Evolutionary conservation across 1,140 invertebrate species (phyloP), one percentile per base, ranked within the genome.

Genomic region (Hirudo medicinalis): DNA sequence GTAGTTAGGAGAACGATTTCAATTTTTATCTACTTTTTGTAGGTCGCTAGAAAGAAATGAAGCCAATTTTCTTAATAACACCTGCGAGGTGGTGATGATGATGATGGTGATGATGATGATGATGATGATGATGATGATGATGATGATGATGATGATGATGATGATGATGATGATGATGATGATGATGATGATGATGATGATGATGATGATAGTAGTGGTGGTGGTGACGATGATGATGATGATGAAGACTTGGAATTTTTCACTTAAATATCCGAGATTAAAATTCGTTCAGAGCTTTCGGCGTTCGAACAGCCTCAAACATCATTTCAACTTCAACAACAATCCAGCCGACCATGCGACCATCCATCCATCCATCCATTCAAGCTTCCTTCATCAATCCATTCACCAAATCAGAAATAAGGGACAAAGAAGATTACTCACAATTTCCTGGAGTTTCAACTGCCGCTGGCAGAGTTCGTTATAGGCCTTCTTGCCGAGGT

Each of bases 391-490:
- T n/a, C n/a, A 9, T n/a, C 54, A 20, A 57, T 20, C 54, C 54
- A 57, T n/a, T 57, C 54, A 57, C 5, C 54, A n/a, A 67, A 32
- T 32, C 32, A 67, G n/a, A n/a, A 67, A n/a, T 22, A 27, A 43
- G 0, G 8, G 36, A 19, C 29, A 63, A 25, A n/a, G 2, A 67
- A 22, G 17, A 69, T 32, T 19, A 77, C 82, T 78, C 79, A 91
- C 89, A 84, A 91, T 77, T 82, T 89, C 87, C 77, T 87, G 85
- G n/a, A 91, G 85, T 77, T 88, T 88, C 74, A 87, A 85, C 80
- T 90, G 88, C 73, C 88, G 80, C 75, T 89, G 87, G 79, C 89
- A 91, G 20, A 91, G 84, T 29, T 87, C 87, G 60, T 84, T 84
- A 76, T 91, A 91, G 78, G 86, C 86, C 73, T 85, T 83, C 76